These are phyloP conservation scores for Helicoverpa armigera DNA, from an alignment of 1,140 invertebrate genomes.

Conservation along the genomic window DNA sequence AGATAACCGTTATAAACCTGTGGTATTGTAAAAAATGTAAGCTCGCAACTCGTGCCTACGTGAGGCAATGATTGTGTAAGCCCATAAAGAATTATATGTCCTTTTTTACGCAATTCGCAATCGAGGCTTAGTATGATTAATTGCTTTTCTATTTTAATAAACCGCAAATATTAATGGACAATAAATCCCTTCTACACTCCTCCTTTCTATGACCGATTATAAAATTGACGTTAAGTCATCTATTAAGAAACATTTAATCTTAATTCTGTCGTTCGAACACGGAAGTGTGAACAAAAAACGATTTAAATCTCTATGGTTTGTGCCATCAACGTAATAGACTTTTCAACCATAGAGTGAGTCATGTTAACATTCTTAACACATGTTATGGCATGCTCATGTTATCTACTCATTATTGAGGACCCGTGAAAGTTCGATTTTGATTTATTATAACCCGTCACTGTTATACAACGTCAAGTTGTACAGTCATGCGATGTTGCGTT, in stretches of 20 bases:
- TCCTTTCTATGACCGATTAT: background rate
- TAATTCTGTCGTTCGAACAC: background rate
- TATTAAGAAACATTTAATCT: background rate
- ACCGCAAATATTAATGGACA: too few species aligned
- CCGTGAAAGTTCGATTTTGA: slow-evolving; percentile 43
- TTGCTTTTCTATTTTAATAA: too few species aligned
- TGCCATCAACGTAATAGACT: slow-evolving; percentile 19
- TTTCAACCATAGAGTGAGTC: slow-evolving; percentile 18
- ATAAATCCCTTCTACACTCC: too few species aligned
- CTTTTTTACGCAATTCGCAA: background rate
- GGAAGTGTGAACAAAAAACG: slow-evolving; percentile 19
- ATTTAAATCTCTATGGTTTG: slow-evolving; percentile 1
- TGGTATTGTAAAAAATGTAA: slow-evolving; percentile 1
- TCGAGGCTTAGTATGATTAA: background rate
- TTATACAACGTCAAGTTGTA: slow-evolving; percentile 36
- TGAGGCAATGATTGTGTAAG: slow-evolving; percentile 18
- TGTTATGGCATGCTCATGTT: slow-evolving; percentile 32
- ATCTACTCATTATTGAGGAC: slow-evolving; percentile 38
- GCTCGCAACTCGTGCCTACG: background rate
- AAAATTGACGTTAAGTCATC: background rate
- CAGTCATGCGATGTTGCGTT: slow-evolving; percentile 15
- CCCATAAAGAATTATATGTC: background rate
- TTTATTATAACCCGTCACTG: slow-evolving; percentile 34
- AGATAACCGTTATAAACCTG: slow-evolving; percentile 5
- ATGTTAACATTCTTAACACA: slow-evolving; percentile 3